These are phyloP conservation scores for Pentamera pediparva DNA, from an alignment of 53 echinoderm and acorn worm genomes.

Conservation along the genomic window DNA sequence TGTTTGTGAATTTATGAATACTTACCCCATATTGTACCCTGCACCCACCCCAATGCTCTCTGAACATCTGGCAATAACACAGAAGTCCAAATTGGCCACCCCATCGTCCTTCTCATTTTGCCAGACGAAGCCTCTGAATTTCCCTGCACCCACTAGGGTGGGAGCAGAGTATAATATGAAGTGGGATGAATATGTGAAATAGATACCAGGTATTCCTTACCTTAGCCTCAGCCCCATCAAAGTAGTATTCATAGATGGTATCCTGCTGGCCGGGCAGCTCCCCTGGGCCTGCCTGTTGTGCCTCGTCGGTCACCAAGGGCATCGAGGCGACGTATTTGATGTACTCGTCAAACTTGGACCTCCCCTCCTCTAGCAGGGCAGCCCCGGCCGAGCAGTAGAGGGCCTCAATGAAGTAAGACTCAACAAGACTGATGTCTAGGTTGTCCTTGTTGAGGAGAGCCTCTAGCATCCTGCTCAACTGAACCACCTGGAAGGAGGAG, in stretches of 20 bases:
- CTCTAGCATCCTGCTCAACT: conserved; percentile 83
- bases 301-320: conserved; percentile 62
- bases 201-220: conserved; percentile 2
- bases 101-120: too few species aligned
- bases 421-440: conserved; percentile 62
- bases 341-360: conserved; percentile 83
- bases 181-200: too few species aligned
- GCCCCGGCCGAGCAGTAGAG: conserved; percentile 93
- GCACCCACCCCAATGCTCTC: too few species aligned
- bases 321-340: conserved; percentile 75
- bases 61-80: too few species aligned
- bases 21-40: too few species aligned
- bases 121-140: too few species aligned
- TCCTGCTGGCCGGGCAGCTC: conserved; percentile 82
- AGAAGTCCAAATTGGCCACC: too few species aligned
- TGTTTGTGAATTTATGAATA: too few species aligned
- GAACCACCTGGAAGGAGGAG: conserved; percentile 57
- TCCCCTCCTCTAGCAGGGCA: conserved; percentile 80
- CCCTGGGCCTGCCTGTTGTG: conserved; percentile 65
- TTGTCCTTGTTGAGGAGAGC: conserved; percentile 72
- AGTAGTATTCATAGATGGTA: conserved; percentile 83
- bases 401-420: conserved; percentile 84
- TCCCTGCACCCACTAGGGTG: neutral
- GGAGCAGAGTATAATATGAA: too few species aligned
- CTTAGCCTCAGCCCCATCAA: conserved; percentile 71